phyloP scores from a whole-genome alignment of 53 echinoderm and acorn worm species.

The Henricia sp. region DNA sequence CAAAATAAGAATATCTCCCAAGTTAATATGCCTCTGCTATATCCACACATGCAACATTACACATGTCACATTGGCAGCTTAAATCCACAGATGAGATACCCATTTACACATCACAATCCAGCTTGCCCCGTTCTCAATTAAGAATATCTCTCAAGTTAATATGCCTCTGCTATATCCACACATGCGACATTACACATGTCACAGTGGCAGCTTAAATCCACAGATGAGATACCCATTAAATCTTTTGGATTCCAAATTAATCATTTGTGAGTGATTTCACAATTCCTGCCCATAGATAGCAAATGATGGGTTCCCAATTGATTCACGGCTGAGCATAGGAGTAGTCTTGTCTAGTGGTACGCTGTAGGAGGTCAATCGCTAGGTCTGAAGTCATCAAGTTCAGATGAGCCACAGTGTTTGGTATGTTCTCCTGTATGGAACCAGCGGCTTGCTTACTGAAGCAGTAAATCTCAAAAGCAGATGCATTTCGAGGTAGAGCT shows the following conservation, averaged over 20 bases:
- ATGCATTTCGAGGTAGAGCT: neutral
- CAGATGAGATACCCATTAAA: neutral
- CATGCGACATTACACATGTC: neutral
- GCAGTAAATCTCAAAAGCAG: slow-evolving; percentile 1
- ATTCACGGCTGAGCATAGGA: neutral
- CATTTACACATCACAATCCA: neutral
- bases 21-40: too few species aligned
- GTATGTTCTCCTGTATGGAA: neutral
- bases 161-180: too few species aligned
- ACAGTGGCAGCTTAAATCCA: neutral
- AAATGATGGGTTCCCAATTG: neutral
- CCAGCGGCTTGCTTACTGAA: neutral
- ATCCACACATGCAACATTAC: neutral
- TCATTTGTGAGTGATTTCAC: slow-evolving; percentile 1
- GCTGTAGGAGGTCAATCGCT: neutral
- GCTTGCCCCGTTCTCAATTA: neutral
- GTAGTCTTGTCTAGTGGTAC: neutral
- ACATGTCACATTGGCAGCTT: neutral
- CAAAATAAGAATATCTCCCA: neutral
- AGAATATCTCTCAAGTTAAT: too few species aligned
- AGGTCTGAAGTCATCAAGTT: neutral
- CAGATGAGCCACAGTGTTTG: slow-evolving; percentile 24
- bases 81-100: neutral
- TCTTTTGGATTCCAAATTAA: slow-evolving; percentile 23
- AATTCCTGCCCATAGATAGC: neutral